Conservation (phyloP, 2,797 vertebrate genomes). For the Thamnophis elegans region DNA sequence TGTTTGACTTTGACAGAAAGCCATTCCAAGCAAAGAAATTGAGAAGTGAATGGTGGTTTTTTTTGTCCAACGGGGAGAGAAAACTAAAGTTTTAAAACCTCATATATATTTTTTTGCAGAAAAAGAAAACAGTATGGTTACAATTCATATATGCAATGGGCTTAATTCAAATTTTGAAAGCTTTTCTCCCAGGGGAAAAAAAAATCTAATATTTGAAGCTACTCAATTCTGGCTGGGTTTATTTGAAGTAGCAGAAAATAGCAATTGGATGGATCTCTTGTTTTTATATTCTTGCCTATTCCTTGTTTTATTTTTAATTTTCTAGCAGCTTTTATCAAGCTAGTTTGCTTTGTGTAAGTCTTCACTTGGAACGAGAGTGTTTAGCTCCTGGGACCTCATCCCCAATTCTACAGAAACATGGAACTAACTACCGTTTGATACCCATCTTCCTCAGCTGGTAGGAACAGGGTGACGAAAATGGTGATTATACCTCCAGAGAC, state of each 20-base stretch:
- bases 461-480: not conserved
- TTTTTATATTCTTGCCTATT: not conserved
- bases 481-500: not conserved
- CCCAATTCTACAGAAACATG: not conserved
- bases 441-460: not conserved
- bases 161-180: not conserved
- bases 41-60: not conserved
- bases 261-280: not conserved
- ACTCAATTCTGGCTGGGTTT: not conserved
- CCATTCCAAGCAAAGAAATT: not conserved
- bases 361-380: not conserved
- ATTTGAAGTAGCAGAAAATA: not conserved
- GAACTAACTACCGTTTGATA: not conserved
- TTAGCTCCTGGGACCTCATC: not conserved
- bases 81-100: not conserved
- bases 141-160: not conserved
- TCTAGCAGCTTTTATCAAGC: not conserved
- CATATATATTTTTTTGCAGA: not conserved
- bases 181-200: not conserved
- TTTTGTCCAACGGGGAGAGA: not conserved
- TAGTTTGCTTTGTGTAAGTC: not conserved
- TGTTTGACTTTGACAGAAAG: not conserved
- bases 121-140: not conserved
- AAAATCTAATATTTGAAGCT: not conserved
- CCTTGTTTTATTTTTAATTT: not conserved